These are phyloP conservation scores for Dynastes hyllus DNA, from an alignment of 2,888 invertebrate species.

Conservation along the genomic window DNA sequence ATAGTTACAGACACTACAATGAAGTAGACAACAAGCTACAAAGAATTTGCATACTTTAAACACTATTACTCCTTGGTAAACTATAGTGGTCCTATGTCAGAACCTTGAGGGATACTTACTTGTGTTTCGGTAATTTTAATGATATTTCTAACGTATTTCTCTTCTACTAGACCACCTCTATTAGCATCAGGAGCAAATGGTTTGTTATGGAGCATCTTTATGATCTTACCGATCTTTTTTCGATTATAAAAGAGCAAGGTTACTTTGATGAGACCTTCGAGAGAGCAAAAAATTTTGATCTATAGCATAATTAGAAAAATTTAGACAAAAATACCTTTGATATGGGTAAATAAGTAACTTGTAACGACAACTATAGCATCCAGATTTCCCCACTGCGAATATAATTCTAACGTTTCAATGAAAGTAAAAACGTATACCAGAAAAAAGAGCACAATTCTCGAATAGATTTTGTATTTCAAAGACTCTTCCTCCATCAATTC, in stretches of 20 bases:
- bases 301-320: background rate
- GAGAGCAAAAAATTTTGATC: background rate
- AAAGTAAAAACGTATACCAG: constrained; percentile 48
- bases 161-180: constrained; percentile 52
- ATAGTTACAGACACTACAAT: constrained; percentile 49
- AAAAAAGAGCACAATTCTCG: constrained; percentile 37
- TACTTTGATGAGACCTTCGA: constrained; percentile 54
- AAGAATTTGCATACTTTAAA: background rate
- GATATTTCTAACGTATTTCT: constrained; percentile 37
- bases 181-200: constrained; percentile 53
- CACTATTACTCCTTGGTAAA: background rate
- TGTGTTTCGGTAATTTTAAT: constrained; percentile 51
- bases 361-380: constrained; percentile 41
- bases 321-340: constrained; percentile 37
- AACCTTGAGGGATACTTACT: constrained; percentile 22
- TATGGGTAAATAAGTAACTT: constrained; percentile 49
- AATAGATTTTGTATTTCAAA: constrained; percentile 45
- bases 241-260: constrained; percentile 55
- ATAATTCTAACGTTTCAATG: constrained; percentile 44
- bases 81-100: background rate
- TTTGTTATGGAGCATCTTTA: constrained; percentile 53
- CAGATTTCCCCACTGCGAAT: constrained; percentile 49
- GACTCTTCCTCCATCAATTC: constrained; percentile 49
- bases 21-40: constrained; percentile 50
- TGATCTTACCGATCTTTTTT: constrained; percentile 55